phyloP scores from a whole-genome alignment of 2,113 vertebrate genomes.

The Epinephelus fuscoguttatus region DNA sequence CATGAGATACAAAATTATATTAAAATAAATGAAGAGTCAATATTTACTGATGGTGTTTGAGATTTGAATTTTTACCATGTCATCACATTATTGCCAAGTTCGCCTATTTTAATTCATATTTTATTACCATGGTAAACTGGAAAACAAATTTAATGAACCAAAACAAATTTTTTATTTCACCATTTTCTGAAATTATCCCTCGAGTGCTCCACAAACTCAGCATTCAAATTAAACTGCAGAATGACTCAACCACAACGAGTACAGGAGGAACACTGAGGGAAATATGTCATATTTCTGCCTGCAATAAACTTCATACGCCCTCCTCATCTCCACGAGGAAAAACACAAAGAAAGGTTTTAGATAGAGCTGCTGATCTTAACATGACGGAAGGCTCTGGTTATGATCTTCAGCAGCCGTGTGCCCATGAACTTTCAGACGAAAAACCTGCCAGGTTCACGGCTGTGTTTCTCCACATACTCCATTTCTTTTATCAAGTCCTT shows the following conservation, averaged over 20 bases:
- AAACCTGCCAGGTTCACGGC: too few species aligned
- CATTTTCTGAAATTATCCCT: too few species aligned
- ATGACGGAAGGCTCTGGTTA: neutral
- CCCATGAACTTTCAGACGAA: neutral
- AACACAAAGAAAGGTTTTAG: neutral
- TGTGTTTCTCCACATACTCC: neutral
- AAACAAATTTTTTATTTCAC: too few species aligned
- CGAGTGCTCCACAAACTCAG: neutral
- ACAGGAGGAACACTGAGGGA: neutral
- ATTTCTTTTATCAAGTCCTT: neutral
- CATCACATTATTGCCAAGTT: too few species aligned
- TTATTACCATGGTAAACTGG: too few species aligned
- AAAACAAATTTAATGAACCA: too few species aligned
- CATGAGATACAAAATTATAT: neutral
- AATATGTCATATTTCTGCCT: neutral
- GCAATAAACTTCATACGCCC: neutral
- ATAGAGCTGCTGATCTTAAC: neutral
- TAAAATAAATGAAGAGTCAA: neutral
- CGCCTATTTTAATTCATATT: too few species aligned
- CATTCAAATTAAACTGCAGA: neutral
- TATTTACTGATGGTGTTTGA: neutral
- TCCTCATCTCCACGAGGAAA: neutral
- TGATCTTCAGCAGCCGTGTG: too few species aligned
- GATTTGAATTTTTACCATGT: too few species aligned
- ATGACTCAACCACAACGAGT: neutral